Conservation (phyloP, 1,140 invertebrate genomes). For the Lepidotrigona ventralis region DNA sequence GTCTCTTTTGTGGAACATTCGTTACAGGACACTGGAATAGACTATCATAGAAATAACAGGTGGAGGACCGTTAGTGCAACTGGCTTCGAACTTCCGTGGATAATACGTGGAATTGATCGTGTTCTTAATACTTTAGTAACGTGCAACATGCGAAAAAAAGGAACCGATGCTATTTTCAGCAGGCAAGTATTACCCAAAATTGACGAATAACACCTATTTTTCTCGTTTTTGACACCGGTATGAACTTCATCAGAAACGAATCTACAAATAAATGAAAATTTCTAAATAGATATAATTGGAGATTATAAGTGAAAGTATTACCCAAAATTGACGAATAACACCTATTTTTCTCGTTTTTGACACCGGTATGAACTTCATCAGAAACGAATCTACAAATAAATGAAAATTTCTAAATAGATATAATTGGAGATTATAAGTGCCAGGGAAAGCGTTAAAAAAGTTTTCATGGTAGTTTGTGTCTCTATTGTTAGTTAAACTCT, state of each 20-base stretch:
- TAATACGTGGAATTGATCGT: conserved; percentile 30
- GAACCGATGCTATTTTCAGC: not conserved
- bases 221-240: not conserved
- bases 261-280: not conserved
- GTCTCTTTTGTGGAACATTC: not conserved
- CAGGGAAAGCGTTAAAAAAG: no score
- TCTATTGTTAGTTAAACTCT: no score
- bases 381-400: not conserved
- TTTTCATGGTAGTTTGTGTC: no score
- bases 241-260: not conserved
- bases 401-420: not conserved
- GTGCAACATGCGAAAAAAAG: not conserved
- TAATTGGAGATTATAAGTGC: not conserved
- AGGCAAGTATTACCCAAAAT: not conserved
- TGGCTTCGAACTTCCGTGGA: conserved; percentile 25
- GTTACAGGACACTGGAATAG: conserved; percentile 9
- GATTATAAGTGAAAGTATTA: not conserved
- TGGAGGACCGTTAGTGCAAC: conserved; percentile 35
- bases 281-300: not conserved
- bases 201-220: not conserved
- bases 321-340: no score
- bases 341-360: not conserved
- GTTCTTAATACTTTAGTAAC: conserved; percentile 10
- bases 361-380: no score
- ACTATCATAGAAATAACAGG: conserved; percentile 32